Base-by-base conservation (phyloP, 2,797 vertebrate species). In the Cercopithecus mitis region DNA sequence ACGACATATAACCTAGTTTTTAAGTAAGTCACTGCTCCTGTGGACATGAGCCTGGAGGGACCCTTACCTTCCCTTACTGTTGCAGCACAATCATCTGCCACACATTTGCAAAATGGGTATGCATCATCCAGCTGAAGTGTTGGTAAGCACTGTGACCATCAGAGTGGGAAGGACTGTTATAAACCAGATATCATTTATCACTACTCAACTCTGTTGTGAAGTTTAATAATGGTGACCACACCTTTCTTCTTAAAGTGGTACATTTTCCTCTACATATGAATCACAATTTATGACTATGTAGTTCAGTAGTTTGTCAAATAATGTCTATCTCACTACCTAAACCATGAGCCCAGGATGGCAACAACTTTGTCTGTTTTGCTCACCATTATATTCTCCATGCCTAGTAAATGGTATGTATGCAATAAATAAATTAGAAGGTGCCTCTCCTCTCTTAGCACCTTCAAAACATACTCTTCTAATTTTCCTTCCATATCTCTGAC, bases 21-120 rank as follows among this genome's bases (percentile, higher is more conserved):
- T 82, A 72, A 76, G 50, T n/a, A 88, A 94, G 5, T 24, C 41
- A 57, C 58, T 73, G n/a, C 25, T 73, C 12, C 64, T 52, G 2
- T 61, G 50, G 22, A 39, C 81, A 30, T 61, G n/a, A 87, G 30
- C 43, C 70, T 45, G 19, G 43, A 39, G 33, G 12, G 13, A 14
- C 5, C 57, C n/a, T 83, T 33, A 52, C 19, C 52, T 94, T 93
- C n/a, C n/a, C 52, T 82, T 64, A 72, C 43, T 36, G 36, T 61
- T 70, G 4, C 12, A 91, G 27, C 36, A 79, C 39, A 72, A 73
- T 77, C 57, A 67, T 75, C 55, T 64, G 30, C 50, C 84, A 89
- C 82, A 87, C 25, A 88, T 87, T 81, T 94, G 45, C 43, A 94
- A 81, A 95, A 87, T 41, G 39, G 43, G 64, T 91, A 73, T 19